Conservation (phyloP, 2,797 vertebrate genomes). For the Halcyon smyrnensis region DNA sequence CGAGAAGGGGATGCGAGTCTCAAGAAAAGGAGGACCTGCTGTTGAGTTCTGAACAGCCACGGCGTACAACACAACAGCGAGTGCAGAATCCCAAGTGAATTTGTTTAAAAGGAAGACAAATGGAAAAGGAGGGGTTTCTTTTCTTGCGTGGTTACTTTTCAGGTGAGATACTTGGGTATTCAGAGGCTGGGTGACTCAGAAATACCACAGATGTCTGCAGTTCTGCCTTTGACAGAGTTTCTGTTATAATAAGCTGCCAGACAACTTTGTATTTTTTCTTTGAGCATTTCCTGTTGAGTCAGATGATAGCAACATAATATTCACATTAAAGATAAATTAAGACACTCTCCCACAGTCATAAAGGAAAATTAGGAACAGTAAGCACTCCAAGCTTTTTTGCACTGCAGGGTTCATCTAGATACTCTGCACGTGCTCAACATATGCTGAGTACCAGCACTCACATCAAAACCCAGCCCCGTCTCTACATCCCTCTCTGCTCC, state of each 20-base stretch:
- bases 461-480: neutral
- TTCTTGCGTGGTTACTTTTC: neutral
- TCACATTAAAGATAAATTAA: neutral
- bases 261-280: neutral
- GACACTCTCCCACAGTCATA: neutral
- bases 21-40: neutral
- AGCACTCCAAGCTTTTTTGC: neutral
- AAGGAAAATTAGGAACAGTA: neutral
- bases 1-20: neutral
- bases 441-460: neutral
- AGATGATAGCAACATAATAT: neutral
- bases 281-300: neutral
- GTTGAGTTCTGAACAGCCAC: neutral
- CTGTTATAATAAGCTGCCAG: neutral
- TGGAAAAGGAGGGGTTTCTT: neutral
- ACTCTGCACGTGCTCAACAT: neutral
- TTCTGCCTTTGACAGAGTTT: neutral
- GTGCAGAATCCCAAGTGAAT: neutral
- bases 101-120: neutral
- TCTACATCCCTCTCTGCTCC: neutral
- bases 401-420: neutral
- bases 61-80: neutral
- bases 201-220: slow-evolving; percentile 1
- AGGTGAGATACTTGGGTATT: neutral
- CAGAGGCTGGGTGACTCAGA: neutral